Percentiles rank a stretch among this genome's conserved stretches.
phyloP scores from a whole-genome alignment of 53 echinoderm and acorn worm genomes.

The Stichopus horrens region DNA sequence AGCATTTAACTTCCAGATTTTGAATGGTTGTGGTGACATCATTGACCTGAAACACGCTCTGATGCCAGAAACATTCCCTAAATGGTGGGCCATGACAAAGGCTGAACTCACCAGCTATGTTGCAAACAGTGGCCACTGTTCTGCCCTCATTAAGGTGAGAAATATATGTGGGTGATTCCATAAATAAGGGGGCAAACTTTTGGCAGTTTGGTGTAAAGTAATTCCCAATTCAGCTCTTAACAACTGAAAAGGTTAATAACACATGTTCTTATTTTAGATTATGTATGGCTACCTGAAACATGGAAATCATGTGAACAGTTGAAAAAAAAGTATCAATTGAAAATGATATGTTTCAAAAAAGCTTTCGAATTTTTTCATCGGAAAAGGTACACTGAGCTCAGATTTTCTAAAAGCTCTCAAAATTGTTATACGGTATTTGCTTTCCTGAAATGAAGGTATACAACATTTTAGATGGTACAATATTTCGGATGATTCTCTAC shows the following conservation, averaged over 20 bases:
- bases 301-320: too few relatives aligned
- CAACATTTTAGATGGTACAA: too few relatives aligned
- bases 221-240: background rate
- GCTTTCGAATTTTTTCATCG: too few relatives aligned
- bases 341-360: too few relatives aligned
- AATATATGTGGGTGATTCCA: background rate
- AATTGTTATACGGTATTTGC: too few relatives aligned
- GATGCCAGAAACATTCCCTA: constrained; percentile 63
- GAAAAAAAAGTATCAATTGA: too few relatives aligned
- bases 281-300: too few relatives aligned
- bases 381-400: too few relatives aligned
- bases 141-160: constrained; percentile 85
- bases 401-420: too few relatives aligned
- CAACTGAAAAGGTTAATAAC: background rate
- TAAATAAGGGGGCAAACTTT: background rate
- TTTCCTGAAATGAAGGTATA: too few relatives aligned
- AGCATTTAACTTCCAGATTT: constrained; percentile 64
- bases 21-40: constrained; percentile 81
- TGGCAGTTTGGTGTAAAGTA: background rate
- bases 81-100: constrained; percentile 60
- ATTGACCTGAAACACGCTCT: constrained; percentile 72
- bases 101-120: constrained; percentile 50
- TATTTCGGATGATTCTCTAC: too few relatives aligned
- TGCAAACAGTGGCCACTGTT: constrained; percentile 69
- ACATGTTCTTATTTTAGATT: background rate